phyloP scores from a whole-genome alignment of 2,888 invertebrate species.

The Dynastes grantii region DNA sequence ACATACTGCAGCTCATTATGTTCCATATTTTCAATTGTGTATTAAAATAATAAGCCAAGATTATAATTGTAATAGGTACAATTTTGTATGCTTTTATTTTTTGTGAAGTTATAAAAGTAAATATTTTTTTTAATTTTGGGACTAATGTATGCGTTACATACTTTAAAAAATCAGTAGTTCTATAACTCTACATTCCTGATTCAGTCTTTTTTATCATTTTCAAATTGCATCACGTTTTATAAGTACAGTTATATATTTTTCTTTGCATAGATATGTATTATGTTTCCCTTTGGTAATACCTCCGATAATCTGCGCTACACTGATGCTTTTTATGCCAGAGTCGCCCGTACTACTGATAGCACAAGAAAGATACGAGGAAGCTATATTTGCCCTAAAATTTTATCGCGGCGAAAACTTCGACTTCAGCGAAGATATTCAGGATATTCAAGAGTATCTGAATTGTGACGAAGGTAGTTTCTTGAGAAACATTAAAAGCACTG shows the following conservation, averaged over 20 bases:
- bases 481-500: conserved; percentile 57
- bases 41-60: too few species aligned
- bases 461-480: conserved; percentile 54
- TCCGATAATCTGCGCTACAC: conserved; percentile 73
- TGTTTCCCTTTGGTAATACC: conserved; percentile 26
- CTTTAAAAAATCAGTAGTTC: too few species aligned
- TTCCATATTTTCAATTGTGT: too few species aligned
- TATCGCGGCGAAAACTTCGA: conserved; percentile 82
- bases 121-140: too few species aligned
- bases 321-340: conserved; percentile 81
- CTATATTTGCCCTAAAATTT: conserved; percentile 77
- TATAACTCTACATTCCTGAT: too few species aligned
- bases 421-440: conserved; percentile 75
- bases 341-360: conserved; percentile 80
- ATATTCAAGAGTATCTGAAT: conserved; percentile 72
- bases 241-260: conserved; percentile 3
- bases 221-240: background rate
- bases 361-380: conserved; percentile 72
- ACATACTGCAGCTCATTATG: too few species aligned
- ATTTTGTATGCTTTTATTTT: too few species aligned
- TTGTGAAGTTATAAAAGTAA: too few species aligned
- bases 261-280: conserved; percentile 19
- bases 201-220: too few species aligned
- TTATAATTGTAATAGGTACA: too few species aligned
- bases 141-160: too few species aligned